Conservation (phyloP, 37 sponge, comb jelly and placozoan genomes). For the Spongilla lacustris region DNA sequence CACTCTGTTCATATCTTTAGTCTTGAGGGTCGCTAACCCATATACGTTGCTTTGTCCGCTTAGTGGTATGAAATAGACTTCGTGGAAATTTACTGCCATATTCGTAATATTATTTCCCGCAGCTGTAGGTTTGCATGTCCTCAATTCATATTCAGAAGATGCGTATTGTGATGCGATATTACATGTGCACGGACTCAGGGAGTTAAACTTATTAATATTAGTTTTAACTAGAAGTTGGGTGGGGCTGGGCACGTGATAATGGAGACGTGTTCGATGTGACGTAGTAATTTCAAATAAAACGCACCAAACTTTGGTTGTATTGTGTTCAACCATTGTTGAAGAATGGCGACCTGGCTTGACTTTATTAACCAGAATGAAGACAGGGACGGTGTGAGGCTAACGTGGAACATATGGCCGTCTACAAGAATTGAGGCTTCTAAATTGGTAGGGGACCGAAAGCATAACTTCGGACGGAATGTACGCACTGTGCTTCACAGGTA, state of each 20-base stretch:
- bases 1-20: constrained; percentile 38
- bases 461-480: background rate
- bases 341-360: constrained; percentile 91
- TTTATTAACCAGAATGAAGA: constrained; percentile 97
- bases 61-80: constrained; percentile 50
- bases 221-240: background rate
- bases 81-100: constrained; percentile 34
- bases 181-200: background rate
- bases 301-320: background rate
- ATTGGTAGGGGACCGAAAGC: constrained; percentile 54
- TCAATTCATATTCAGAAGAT: background rate
- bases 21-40: constrained; percentile 31
- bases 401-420: constrained; percentile 98
- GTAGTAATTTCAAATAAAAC: constrained; percentile 40
- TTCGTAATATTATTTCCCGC: background rate
- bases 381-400: constrained; percentile 92
- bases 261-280: constrained; percentile 61
- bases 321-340: background rate
- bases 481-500: constrained; percentile 56
- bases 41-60: constrained; percentile 65
- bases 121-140: background rate
- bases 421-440: constrained; percentile 93
- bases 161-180: too few species aligned
- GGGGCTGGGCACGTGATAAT: constrained; percentile 13
- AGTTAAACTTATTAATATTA: background rate